Conservation (phyloP, 2,797 vertebrate species). For the Lemur catta region DNA sequence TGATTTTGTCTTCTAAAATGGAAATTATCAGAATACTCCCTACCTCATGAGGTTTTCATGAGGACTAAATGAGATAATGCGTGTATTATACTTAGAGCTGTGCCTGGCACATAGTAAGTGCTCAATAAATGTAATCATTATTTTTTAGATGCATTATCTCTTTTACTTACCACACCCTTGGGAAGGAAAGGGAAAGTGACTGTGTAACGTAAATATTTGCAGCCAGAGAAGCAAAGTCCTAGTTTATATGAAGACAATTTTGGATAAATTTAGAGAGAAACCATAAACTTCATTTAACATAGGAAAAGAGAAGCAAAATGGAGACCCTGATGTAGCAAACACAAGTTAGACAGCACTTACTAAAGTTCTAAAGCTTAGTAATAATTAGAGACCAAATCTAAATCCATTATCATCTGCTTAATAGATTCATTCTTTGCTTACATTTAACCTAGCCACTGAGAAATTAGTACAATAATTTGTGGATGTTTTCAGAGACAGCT, state of each 20-base stretch:
- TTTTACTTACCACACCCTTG: neutral
- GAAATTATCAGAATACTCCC: neutral
- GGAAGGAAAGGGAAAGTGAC: neutral
- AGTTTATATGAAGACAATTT: neutral
- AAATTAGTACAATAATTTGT: neutral
- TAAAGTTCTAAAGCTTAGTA: neutral
- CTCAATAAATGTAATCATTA: neutral
- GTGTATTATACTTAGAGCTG: neutral
- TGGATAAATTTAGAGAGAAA: neutral
- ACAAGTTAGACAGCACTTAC: neutral
- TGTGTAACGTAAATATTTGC: neutral
- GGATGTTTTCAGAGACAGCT: neutral
- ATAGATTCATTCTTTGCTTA: neutral
- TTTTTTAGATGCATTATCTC: neutral
- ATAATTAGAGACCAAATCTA: neutral
- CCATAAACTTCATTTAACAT: neutral
- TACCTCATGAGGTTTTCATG: neutral
- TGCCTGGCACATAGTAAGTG: neutral
- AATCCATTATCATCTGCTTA: neutral
- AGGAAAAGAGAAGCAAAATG: neutral
- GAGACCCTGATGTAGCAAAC: neutral
- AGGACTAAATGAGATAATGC: neutral
- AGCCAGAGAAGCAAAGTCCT: neutral
- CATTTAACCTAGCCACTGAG: neutral
- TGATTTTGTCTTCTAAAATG: neutral